Base-by-base conservation (phyloP, 2,888 invertebrate genomes). In the Xylophagus ater region DNA sequence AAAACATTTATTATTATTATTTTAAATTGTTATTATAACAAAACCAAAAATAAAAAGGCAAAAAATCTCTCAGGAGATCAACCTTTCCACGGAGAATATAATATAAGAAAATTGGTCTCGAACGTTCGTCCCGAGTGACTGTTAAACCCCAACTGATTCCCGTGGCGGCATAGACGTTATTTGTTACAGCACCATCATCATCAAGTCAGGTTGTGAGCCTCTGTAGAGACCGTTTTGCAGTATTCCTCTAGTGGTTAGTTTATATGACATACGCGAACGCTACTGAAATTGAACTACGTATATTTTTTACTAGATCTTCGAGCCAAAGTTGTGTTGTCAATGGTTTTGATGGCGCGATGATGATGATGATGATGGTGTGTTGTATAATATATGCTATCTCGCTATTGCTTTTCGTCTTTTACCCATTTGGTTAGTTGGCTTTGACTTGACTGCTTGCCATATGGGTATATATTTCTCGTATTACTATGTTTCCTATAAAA, bases 131-230 rank as follows among this genome's bases (percentile, higher is more conserved):
- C 65, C 65, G 65, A 62, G 65, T 65, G 65, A 57, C 66, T 62
- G 62, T 60, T 59, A 66, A 65, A 65, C 66, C 65, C 65, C 66
- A 65, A 65, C 66, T 65, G 65, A 66, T 62, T 64, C 64, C 62
- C 59, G 56, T 54, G 55, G 55, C 51, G 53, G 51, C 38, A 43
- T 43, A 47, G 55, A 55, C 51, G 53, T 51, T 35, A 43, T 43
- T 46, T 55, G 55, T 51, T 55, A 51, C 43, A 38, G 48, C 45
- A 47, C 47, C 47, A 45, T 35, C 37, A 20, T 24, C 40, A 14
- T 30, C 43, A 34, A 33, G 36, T 37, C 39, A 31, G 35, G 26
- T 25, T 10, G 36, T 37, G 20, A 13, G 21, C 34, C 32, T 26
- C 32, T 26, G 38, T 26, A 18, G 38, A 42, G 44, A 45, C 44